Percentiles rank a stretch among this genome's conserved stretches.
phyloP scores from a whole-genome alignment of 2,888 invertebrate genomes.

The Drosophila eohydei region DNA sequence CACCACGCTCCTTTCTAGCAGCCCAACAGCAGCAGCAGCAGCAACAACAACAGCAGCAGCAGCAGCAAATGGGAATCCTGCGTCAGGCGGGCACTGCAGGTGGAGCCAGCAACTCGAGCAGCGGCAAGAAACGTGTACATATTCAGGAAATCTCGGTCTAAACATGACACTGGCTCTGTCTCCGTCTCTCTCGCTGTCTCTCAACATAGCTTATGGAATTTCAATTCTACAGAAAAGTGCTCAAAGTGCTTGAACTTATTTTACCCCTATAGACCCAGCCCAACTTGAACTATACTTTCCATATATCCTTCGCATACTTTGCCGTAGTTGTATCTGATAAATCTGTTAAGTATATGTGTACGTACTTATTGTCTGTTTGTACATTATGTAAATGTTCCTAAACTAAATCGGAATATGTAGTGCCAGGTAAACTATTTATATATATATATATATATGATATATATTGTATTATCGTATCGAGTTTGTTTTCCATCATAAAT shows the following conservation, averaged over 20 bases:
- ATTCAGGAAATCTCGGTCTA: slow-evolving; percentile 96
- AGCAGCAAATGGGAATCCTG: slow-evolving; percentile 86
- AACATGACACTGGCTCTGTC: slow-evolving; percentile 23
- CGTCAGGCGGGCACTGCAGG: slow-evolving; percentile 86
- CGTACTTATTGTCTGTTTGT: slow-evolving; percentile 68
- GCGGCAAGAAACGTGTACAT: slow-evolving; percentile 93
- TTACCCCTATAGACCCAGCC: background rate
- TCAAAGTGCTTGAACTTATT: slow-evolving; percentile 32
- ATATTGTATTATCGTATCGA: slow-evolving; percentile 17
- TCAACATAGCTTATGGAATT: slow-evolving; percentile 28
- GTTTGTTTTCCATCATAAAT: slow-evolving; percentile 52
- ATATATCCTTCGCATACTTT: slow-evolving; percentile 26
- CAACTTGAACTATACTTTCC: slow-evolving; percentile 46
- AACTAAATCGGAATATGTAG: slow-evolving; percentile 60
- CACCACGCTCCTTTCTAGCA: slow-evolving; percentile 84
- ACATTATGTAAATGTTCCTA: slow-evolving; percentile 82
- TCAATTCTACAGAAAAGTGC: slow-evolving; percentile 22
- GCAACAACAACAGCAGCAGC: slow-evolving; percentile 56
- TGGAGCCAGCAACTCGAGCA: slow-evolving; percentile 31
- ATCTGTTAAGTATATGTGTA: slow-evolving; percentile 49
- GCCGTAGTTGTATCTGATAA: slow-evolving; percentile 22
- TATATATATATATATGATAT: slow-evolving; percentile 28
- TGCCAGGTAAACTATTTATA: slow-evolving; percentile 40
- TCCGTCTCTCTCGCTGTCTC: background rate
- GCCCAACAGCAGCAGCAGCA: slow-evolving; percentile 79